A percentile compares a stretch with the other conserved stretches of the same genome.
These are phyloP conservation scores for Drosophila suboccidentalis DNA, from an alignment of 2,888 invertebrate genomes.

Conservation along the genomic window DNA sequence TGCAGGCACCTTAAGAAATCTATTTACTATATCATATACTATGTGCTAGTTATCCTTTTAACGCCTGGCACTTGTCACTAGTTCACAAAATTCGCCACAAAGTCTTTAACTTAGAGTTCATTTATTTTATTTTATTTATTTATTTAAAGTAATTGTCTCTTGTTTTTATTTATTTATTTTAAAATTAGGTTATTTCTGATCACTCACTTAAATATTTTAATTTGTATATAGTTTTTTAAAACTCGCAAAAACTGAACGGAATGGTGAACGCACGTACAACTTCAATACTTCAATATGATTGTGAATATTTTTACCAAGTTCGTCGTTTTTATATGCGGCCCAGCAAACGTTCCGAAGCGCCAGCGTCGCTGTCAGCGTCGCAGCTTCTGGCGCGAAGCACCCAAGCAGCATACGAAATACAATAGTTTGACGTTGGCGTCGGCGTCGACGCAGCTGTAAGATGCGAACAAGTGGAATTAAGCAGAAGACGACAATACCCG, in stretches of 20 bases:
- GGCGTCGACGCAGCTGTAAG: constrained; percentile 45
- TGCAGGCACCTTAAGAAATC: constrained; percentile 24
- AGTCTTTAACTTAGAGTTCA: constrained; percentile 45
- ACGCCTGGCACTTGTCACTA: constrained; percentile 42
- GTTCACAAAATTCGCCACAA: constrained; percentile 24
- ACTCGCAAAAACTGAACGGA: constrained; percentile 47
- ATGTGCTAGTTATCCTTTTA: constrained; percentile 36
- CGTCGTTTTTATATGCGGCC: constrained; percentile 75
- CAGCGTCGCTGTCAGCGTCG: constrained; percentile 35
- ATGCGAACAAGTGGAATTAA: constrained; percentile 73
- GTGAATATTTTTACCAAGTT: constrained; percentile 77
- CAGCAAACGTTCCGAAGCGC: constrained; percentile 54
- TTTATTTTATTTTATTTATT: constrained; percentile 9
- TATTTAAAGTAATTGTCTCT: constrained; percentile 14
- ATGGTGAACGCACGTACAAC: constrained; percentile 62
- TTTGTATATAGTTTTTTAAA: constrained; percentile 16
- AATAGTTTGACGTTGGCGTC: constrained; percentile 34
- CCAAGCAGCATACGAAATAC: constrained; percentile 42
- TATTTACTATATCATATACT: not conserved
- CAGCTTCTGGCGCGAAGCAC: constrained; percentile 40
- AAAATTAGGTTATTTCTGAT: not conserved
- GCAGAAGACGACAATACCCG: constrained; percentile 46
- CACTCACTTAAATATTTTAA: constrained; percentile 21
- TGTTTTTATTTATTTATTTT: not conserved
- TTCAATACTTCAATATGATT: constrained; percentile 74